Percentiles rank a stretch among this genome's conserved stretches.
Evolutionary conservation across 2,888 invertebrate genomes (phyloP).

Genomic region (Sepiola atlantica): DNA sequence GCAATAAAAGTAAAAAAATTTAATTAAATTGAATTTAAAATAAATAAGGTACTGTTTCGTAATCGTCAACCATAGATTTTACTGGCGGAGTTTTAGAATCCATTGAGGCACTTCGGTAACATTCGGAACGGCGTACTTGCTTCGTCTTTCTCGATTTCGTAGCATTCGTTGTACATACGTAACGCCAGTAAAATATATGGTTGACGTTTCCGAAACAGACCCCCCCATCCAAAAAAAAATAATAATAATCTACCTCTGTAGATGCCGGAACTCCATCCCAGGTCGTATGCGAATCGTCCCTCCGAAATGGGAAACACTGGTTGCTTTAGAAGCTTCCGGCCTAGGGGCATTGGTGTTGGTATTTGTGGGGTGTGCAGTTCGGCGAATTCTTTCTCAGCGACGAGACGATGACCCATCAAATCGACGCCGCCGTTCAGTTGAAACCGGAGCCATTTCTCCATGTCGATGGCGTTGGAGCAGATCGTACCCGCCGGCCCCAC

Average conservation of each 20-base stretch:
- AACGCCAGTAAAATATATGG: too few species aligned
- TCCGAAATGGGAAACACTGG: slow-evolving; percentile 64
- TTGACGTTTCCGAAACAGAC: too few species aligned
- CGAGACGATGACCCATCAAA: slow-evolving; percentile 51
- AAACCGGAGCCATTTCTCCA: slow-evolving; percentile 62
- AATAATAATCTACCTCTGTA: slow-evolving; percentile 65
- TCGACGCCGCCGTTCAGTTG: slow-evolving; percentile 55
- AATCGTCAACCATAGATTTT: too few species aligned
- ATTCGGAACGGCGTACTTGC: too few species aligned
- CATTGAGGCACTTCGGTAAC: too few species aligned
- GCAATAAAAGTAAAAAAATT: too few species aligned
- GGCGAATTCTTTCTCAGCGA: slow-evolving; percentile 53
- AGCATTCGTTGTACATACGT: too few species aligned
- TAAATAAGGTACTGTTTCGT: too few species aligned
- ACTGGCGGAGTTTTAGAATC: too few species aligned
- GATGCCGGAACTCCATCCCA: slow-evolving; percentile 69
- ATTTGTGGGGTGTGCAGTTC: slow-evolving; percentile 62
- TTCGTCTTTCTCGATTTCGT: too few species aligned
- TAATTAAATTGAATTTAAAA: too few species aligned
- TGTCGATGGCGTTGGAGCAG: slow-evolving; percentile 65
- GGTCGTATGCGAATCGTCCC: slow-evolving; percentile 62
- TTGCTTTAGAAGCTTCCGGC: slow-evolving; percentile 56
- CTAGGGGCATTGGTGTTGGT: slow-evolving; percentile 55
- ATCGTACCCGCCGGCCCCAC: slow-evolving; percentile 72
- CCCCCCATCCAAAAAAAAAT: background rate